Evolutionary conservation across 2,888 invertebrate genomes (phyloP), one percentile per base, ranked within the genome.

Genomic region (Shargacucullia verbasci): DNA sequence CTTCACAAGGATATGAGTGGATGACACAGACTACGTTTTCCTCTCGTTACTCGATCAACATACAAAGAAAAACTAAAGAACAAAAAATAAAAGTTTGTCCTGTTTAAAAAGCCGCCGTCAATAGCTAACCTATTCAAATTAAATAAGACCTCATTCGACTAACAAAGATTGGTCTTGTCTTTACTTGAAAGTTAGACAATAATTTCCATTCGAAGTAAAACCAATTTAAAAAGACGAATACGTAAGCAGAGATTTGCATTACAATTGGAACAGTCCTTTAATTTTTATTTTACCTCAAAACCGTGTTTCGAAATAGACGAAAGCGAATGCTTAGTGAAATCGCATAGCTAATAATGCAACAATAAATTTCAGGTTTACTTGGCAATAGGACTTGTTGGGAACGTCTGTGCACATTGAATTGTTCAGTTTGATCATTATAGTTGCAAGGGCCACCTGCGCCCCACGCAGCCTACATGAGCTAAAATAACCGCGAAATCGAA

Each of bases 401-500:
- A 29, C 45, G 47, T 59, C 58, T 59, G 65, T 68, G 66, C 59
- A 65, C 70, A 83, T 81, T 76, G 83, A 74, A 83, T 82, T 84
- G 85, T 83, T 80, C 82, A 80, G 81, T 83, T 84, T 84, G 84
- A 87, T 87, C 84, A 87, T 87, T 85, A 84, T 82, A 83, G 85
- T 80, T 77, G 76, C 67, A 76, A 67, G 71, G 57, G 79, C 88
- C 73, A 92, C 90, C 92, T 93, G 92, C 81, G 86, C 69, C 85
- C 80, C 76, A 65, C 71, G 78, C 80, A 79, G 81, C 77, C 84
- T 82, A 85, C 83, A 86, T 84, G 84, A 83, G 85, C 86, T 89
- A 86, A 89, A 92, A 91, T 90, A 88, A 89, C 92, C 92, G 84
- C 88, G 82, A 89, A 91, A 92, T 91, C 89, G 90, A 91, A 89